Evolutionary conservation across 2,888 invertebrate genomes (phyloP), one percentile per base, ranked within the genome.

Genomic region (Drosophila mimetica): DNA sequence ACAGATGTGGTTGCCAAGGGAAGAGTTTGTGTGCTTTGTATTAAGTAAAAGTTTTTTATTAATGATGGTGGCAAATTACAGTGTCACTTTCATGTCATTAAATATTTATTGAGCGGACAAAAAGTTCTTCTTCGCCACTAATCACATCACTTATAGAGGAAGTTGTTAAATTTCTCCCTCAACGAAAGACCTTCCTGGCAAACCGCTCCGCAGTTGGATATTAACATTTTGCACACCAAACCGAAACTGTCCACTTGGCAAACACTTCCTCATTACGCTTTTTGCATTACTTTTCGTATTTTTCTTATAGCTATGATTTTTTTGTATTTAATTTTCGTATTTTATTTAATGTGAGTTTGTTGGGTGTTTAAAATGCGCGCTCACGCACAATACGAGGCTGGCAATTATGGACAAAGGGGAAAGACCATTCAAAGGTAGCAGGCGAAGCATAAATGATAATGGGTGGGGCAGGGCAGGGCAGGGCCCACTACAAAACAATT

Each of bases 231-330:
- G 63, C 71, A 61, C 75, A 74, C 79, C 60, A 59, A 61, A 51
- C 41, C 57, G 60, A 59, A 61, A 51, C 39, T 61, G 60, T 25
- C 44, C 53, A 72, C 53, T 41, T 59, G 52, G 59, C 57, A 46
- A 46, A 37, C 69, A 81, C 79, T 84, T 84, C 84, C 86, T 86
- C 72, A 54, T 70, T 78, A 81, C 82, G 76, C 71, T 70, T 74
- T 74, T 77, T 77, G 84, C 72, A 86, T 86, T 75, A 84, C 25
- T 42, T 14, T 44, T 22, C 44, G 16, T 64, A 25, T 37, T 36
- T 48, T 28, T 50, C 32, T n/a, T 32, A 51, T 51, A 36, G 14
- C 8, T 39, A 14, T n/a, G 4, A 5, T 52, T 50, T 54, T 48
- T 48, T 37, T 53, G 44, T 60, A 63, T 69, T 80, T 70, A 63